Evolutionary conservation across 2,888 invertebrate species (phyloP), one percentile per base, ranked within the genome.

Genomic region (Mythimna albipuncta): DNA sequence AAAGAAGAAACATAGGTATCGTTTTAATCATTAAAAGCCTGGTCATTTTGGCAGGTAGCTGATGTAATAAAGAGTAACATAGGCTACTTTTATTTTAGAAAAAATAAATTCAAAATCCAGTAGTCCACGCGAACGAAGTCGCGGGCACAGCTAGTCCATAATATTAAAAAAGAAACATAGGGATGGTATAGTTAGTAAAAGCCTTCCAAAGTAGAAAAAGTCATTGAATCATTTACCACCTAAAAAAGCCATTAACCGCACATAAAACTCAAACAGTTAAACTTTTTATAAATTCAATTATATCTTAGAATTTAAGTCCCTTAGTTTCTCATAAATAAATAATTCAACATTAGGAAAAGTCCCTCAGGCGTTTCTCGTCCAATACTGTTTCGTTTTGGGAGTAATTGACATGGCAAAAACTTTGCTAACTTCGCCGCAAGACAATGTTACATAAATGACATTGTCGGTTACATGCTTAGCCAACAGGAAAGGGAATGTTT

Each of bases 271-370:
- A 21, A 69, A 62, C 69, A 16, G 69, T 75, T 72, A 71, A 83
- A 83, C 77, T 84, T 82, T 65, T 55, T 72, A 72, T 77, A 75
- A 84, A 84, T 82, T 84, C 77, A 84, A 84, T 84, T 82, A 73
- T 59, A 70, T 73, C 65, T 78, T 82, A 72, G 70, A 82, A 77
- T 79, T 75, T 57, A 73, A 82, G 65, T 72, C 58, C 66, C 69
- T 69, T 65, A 75, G 77, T 75, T 74, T 69, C 63, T 75, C 73
- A 74, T 77, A 84, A 74, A 84, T 84, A 84, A 73, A 84, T 84
- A 84, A 84, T 82, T 79, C 58, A 81, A 66, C 57, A 79, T 74
- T 66, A 76, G 62, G 64, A 11, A 70, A 74, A 83, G 59, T 70
- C 65, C 55, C 57, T n/a, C 58, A 9, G 55, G 79, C 61, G 35